Base-by-base conservation (phyloP, 2,113 vertebrate species). In the Sminthopsis crassicaudata region DNA sequence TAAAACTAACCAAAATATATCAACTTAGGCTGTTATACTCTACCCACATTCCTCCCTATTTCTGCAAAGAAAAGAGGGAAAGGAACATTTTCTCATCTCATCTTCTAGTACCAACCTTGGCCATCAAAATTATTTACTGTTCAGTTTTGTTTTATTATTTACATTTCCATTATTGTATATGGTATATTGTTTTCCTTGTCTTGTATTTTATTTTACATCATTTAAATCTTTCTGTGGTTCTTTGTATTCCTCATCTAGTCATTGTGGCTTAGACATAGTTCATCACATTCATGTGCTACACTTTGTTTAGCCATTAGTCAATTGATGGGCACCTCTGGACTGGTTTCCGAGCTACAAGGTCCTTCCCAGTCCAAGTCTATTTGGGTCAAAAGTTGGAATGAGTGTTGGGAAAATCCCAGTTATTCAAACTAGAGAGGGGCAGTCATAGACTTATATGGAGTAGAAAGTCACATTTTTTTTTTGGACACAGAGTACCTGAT, bases 61-160 rank as follows among this genome's bases (percentile, higher is more conserved):
- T 94, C 60, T 90, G 94, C 46, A 84, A 67, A 42, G 93, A 93
- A 93, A 67, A 60, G 53, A 76, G 50, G 50, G 46, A 46, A 55
- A 23, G 46, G 92, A 0, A 7, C 8, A 23, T 48, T 94, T 76
- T 90, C n/a, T 92, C 50, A 46, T 30, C 27, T 94, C 89, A n/a
- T 91, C 46, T 46, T 93, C 46, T 51, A 46, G 36, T 36, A 42
- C 50, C 50, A 23, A 25, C 48, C 91, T 54, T 23, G 89, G 14
- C 42, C 89, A n/a, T 94, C 90, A n/a, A 48, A 55, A 93, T 96
- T 55, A 91, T 55, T 50, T 8, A 60, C 51, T 51, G 26, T 16
- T 1, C 26, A 51, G n/a, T 50, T 24, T 12, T 67, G 27, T 67
- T 67, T 67, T 36, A 6, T 51, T 51, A 51, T 30, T 67, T 53